Conservation (phyloP, 2,888 invertebrate genomes). For the Athrips mouffetella region DNA sequence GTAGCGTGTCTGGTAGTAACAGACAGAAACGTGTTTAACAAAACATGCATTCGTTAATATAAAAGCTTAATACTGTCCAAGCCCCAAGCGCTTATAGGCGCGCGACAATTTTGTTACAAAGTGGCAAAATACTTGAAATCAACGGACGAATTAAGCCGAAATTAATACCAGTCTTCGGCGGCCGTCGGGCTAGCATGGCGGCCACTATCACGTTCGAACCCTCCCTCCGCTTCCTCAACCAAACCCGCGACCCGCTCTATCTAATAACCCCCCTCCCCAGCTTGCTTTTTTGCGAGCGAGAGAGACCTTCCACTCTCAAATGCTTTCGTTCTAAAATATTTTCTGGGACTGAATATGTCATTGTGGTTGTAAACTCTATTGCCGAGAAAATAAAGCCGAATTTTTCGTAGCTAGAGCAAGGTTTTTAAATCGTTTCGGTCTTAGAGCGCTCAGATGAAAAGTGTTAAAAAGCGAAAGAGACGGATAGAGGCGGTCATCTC, state of each 20-base stretch:
- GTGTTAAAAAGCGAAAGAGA: slow-evolving; percentile 78
- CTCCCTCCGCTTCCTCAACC: slow-evolving; percentile 44
- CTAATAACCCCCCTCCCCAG: slow-evolving; percentile 28
- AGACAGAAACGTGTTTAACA: no score
- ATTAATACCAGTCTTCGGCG: slow-evolving; percentile 72
- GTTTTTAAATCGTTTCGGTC: slow-evolving; percentile 32
- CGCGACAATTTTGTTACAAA: slow-evolving; percentile 26
- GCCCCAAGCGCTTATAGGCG: background rate
- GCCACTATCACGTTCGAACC: slow-evolving; percentile 42
- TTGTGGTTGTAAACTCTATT: slow-evolving; percentile 27
- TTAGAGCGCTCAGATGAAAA: slow-evolving; percentile 56
- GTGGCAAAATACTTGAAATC: slow-evolving; percentile 44
- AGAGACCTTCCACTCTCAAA: slow-evolving; percentile 71
- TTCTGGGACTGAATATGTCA: slow-evolving; percentile 42
- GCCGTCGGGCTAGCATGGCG: slow-evolving; percentile 69
- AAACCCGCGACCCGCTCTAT: slow-evolving; percentile 38
- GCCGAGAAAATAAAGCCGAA: background rate
- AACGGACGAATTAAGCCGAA: slow-evolving; percentile 67
- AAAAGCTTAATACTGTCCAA: background rate
- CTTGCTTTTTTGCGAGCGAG: slow-evolving; percentile 76
- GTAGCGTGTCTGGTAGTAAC: no score
- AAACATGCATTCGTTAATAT: background rate
- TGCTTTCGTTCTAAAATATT: slow-evolving; percentile 76
- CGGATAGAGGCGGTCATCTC: slow-evolving; percentile 75
- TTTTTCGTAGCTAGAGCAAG: slow-evolving; percentile 18